These are phyloP conservation scores for Thereva unica DNA, from an alignment of 2,888 invertebrate genomes.

Conservation along the genomic window DNA sequence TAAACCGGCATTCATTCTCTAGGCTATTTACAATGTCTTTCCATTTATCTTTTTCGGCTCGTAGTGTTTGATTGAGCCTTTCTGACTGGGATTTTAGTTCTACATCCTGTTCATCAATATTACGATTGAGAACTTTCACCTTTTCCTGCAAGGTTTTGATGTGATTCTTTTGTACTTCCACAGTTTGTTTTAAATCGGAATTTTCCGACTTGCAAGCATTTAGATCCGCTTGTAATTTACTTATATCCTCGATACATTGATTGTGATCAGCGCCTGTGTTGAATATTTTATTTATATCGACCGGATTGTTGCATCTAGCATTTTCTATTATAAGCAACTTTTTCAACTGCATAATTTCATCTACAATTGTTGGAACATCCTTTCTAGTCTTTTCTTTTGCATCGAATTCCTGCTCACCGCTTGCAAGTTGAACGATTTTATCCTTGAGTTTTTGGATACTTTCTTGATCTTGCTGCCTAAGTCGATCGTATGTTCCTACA, in stretches of 20 bases:
- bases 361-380: slow-evolving; percentile 64
- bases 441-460: slow-evolving; percentile 67
- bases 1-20: slow-evolving; percentile 62
- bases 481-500: slow-evolving; percentile 75
- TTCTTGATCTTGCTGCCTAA: slow-evolving; percentile 72
- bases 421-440: slow-evolving; percentile 50
- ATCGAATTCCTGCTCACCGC: slow-evolving; percentile 16
- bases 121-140: slow-evolving; percentile 64
- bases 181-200: slow-evolving; percentile 47
- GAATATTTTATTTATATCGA: slow-evolving; percentile 64
- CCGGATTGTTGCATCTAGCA: slow-evolving; percentile 63
- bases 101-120: slow-evolving; percentile 67
- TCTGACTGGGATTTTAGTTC: slow-evolving; percentile 66
- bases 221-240: slow-evolving; percentile 67
- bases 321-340: slow-evolving; percentile 66
- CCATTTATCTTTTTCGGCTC: slow-evolving; percentile 53
- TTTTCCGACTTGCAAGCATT: slow-evolving; percentile 65
- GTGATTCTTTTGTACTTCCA: slow-evolving; percentile 62
- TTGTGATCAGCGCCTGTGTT: slow-evolving; percentile 57
- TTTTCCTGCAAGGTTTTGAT: slow-evolving; percentile 70
- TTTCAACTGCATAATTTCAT: slow-evolving; percentile 68
- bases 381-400: slow-evolving; percentile 51
- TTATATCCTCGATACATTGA: slow-evolving; percentile 69
- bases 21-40: slow-evolving; percentile 50
- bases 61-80: slow-evolving; percentile 61